These are phyloP conservation scores for Drepana arcuata DNA, from an alignment of 1,140 invertebrate genomes.

Conservation along the genomic window DNA sequence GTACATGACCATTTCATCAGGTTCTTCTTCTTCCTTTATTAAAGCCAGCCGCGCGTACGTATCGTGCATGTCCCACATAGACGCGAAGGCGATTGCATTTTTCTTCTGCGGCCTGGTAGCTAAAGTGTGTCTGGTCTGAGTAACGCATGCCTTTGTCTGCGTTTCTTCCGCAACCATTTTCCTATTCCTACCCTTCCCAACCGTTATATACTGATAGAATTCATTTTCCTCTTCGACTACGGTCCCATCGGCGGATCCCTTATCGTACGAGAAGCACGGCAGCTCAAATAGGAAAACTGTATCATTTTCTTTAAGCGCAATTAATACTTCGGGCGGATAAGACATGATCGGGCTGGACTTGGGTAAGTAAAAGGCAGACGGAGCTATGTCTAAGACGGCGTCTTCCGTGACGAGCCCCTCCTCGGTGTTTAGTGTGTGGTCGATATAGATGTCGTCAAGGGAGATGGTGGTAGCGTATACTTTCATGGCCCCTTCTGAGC, in stretches of 20 bases:
- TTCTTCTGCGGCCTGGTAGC: slow-evolving; percentile 67
- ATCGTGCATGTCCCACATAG: slow-evolving; percentile 82
- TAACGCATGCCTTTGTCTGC: slow-evolving; percentile 75
- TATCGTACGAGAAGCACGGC: slow-evolving; percentile 74
- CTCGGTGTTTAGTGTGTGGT: slow-evolving; percentile 55
- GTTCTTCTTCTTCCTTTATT: slow-evolving; percentile 44
- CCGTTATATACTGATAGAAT: slow-evolving; percentile 76
- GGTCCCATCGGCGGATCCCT: slow-evolving; percentile 72
- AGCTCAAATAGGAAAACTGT: slow-evolving; percentile 77
- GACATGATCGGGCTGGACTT: slow-evolving; percentile 41
- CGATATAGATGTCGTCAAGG: slow-evolving; percentile 65
- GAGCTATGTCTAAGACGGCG: slow-evolving; percentile 45
- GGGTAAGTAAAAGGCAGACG: slow-evolving; percentile 66
- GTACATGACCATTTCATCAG: slow-evolving; percentile 66
- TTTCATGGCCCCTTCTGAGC: slow-evolving; percentile 34
- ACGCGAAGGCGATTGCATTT: slow-evolving; percentile 76
- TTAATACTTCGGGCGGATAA: slow-evolving; percentile 71
- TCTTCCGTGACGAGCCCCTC: slow-evolving; percentile 31
- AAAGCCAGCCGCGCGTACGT: slow-evolving; percentile 70
- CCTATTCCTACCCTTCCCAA: slow-evolving; percentile 74
- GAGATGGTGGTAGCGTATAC: slow-evolving; percentile 56
- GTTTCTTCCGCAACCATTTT: slow-evolving; percentile 77
- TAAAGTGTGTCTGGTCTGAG: slow-evolving; percentile 75
- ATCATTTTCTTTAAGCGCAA: slow-evolving; percentile 77
- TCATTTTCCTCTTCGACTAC: slow-evolving; percentile 75